phyloP scores from a whole-genome alignment of 2,797 vertebrate species.

The Mormyrops boulengeri region DNA sequence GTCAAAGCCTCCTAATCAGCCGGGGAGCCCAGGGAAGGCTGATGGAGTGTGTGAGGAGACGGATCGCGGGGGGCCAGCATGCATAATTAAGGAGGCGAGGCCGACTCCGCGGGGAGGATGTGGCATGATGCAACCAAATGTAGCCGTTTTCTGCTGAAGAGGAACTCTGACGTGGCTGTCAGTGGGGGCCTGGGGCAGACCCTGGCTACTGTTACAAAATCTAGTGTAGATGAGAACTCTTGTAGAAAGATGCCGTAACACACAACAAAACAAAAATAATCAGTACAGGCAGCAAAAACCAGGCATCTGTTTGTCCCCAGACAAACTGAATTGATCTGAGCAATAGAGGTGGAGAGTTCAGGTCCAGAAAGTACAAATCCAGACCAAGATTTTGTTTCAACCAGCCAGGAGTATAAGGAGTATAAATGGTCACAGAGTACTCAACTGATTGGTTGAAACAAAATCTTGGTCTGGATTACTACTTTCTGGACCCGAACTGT shows the following conservation, averaged over 20 bases:
- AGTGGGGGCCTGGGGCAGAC: neutral
- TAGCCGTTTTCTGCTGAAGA: neutral
- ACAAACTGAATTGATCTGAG: neutral
- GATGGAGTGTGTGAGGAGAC: conserved; percentile 52
- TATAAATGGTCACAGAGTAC: neutral
- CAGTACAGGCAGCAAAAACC: neutral
- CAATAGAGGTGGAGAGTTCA: neutral
- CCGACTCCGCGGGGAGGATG: conserved; percentile 47
- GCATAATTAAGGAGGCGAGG: conserved; percentile 61
- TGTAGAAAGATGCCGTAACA: neutral
- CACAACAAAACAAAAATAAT: neutral
- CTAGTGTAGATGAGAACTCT: neutral
- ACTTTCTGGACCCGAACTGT: neutral
- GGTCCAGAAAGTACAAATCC: neutral
- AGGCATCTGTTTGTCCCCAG: neutral
- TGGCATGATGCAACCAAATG: conserved; percentile 36
- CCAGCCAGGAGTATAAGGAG: neutral
- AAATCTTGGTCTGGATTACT: neutral
- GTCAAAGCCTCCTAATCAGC: conserved; percentile 75
- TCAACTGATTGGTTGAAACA: neutral
- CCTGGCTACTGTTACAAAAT: neutral
- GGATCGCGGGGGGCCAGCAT: conserved; percentile 56
- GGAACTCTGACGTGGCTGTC: neutral
- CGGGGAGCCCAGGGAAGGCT: conserved; percentile 56
- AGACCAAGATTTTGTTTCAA: neutral